Evolutionary conservation across 2,113 vertebrate genomes (phyloP), one percentile per base, ranked within the genome.

Genomic region (Lophotis ruficrista): DNA sequence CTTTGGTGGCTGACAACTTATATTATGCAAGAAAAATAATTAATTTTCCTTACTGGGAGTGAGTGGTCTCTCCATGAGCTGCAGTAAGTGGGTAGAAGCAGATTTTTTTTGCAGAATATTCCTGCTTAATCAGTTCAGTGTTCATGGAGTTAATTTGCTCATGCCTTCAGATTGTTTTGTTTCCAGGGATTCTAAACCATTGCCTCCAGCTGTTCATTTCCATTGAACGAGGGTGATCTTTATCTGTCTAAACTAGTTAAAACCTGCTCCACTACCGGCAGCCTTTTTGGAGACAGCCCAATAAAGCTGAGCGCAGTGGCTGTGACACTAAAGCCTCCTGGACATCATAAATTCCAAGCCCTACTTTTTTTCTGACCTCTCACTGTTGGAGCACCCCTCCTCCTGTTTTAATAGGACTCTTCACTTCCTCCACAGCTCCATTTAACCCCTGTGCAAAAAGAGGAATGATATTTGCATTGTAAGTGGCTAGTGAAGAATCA

Each of bases 141-240:
- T 84, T 91, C 78, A 96, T 90, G 88, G 91, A 95, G 97, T 97
- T 96, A 96, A 97, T 96, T 96, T 90, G 81, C 64, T 93, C 94
- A 47, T 95, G 86, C 94, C 91, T 93, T 95, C 73, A 84, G 91
- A 95, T 94, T 94, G 87, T 93, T 94, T 96, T 93, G 90, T 94
- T 97, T 91, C 91, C 93, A 96, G 88, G 96, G 96, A 97, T 96
- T 96, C 95, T 96, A 95, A 95, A 92, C 92, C 53, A 3, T 94
- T 87, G 95, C 96, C 89, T 97, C 96, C 95, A 97, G 97, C 97
- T 97, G 97, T 98, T 97, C 94, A 96, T 98, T 97, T 97, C 96
- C 96, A 95, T 90, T 98, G 97, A 98, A 98, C 91, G 80, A 91
- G 88, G 93, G 93, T 98, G 98, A 98, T 98, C 98, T 97, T 94